Evolutionary conservation across 2,113 vertebrate genomes (phyloP).

Genomic region (Tichodroma muraria): DNA sequence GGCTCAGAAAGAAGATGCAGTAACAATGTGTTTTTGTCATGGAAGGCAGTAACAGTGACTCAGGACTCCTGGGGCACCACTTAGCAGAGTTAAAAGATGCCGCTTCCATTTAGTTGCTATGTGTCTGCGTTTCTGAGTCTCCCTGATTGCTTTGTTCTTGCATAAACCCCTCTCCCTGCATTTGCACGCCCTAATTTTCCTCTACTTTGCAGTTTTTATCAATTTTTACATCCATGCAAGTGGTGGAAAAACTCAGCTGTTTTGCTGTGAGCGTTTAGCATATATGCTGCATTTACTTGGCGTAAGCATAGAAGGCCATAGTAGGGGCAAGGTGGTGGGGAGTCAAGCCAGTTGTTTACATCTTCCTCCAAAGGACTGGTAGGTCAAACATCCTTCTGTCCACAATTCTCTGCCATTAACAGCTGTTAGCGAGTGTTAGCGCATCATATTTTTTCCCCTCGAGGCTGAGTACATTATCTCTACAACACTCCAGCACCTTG

Average conservation of each 20-base stretch:
- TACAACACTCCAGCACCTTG: conserved; percentile 19
- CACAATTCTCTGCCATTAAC: background rate
- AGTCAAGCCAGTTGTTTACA: conserved; percentile 31
- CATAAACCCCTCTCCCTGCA: background rate
- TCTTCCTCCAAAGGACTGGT: background rate
- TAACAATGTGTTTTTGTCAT: background rate
- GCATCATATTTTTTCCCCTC: background rate
- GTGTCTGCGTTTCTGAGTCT: background rate
- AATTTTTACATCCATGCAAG: background rate
- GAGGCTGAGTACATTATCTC: conserved; percentile 22
- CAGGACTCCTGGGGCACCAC: background rate
- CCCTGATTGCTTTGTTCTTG: background rate
- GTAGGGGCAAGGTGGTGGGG: background rate
- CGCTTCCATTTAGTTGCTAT: background rate
- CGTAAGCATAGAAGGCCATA: background rate
- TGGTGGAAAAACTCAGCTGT: background rate
- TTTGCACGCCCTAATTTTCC: background rate
- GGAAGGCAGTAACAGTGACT: background rate
- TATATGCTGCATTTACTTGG: background rate
- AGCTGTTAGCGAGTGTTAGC: conserved; percentile 6
- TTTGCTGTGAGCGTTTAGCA: background rate
- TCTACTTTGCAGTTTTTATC: background rate
- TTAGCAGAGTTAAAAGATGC: background rate
- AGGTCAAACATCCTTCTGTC: conserved; percentile 33
- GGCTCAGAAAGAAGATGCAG: background rate